Evolutionary conservation across 2,888 invertebrate species (phyloP).

Genomic region (Dioctria linearis): DNA sequence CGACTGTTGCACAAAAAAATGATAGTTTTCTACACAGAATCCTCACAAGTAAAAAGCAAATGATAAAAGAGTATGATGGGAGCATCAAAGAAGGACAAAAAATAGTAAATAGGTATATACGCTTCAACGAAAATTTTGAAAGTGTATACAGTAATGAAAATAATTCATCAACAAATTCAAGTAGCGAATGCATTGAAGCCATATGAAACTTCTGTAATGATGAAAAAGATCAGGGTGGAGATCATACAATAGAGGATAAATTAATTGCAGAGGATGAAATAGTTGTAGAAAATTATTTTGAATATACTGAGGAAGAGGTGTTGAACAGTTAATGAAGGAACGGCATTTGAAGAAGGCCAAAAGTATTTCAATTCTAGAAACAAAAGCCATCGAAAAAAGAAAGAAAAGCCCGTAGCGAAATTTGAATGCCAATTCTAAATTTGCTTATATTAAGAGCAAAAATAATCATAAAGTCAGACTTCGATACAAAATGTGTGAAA

Average conservation of each 20-base stretch:
- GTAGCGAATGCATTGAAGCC: no score
- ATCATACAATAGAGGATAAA: no score
- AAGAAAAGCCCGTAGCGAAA: neutral
- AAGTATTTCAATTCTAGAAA: no score
- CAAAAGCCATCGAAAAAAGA: no score
- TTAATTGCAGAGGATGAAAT: neutral
- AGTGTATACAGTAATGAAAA: neutral
- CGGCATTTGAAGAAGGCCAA: no score
- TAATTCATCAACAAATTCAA: no score
- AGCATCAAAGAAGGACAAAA: neutral
- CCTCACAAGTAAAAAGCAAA: neutral
- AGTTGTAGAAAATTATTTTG: neutral
- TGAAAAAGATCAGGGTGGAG: neutral
- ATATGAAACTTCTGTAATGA: neutral
- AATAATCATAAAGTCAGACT: constrained; percentile 4
- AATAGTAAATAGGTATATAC: no score
- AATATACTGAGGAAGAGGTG: no score
- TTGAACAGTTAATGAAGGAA: neutral
- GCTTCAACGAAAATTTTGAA: neutral
- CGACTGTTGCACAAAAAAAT: neutral
- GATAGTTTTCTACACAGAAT: constrained; percentile 18
- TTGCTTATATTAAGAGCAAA: constrained; percentile 5
- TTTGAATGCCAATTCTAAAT: constrained; percentile 15
- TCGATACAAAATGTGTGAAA: neutral
- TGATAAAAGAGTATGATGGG: neutral